Evolutionary conservation across 2,888 invertebrate species (phyloP), one percentile per base, ranked within the genome.

Genomic region (Perizoma flavofasciatum): DNA sequence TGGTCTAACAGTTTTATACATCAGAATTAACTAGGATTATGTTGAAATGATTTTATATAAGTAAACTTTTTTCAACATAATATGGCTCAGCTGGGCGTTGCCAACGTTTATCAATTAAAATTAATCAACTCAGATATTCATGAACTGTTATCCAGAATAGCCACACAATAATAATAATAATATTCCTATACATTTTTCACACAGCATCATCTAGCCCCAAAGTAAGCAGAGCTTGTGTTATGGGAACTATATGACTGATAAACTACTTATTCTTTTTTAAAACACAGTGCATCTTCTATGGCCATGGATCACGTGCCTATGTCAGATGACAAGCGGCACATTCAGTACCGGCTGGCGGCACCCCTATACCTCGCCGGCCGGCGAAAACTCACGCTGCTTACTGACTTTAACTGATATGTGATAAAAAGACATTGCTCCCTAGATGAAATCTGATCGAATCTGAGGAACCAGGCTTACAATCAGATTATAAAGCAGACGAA

Each of bases 261-360:
- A 2, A 22, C 22, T 22, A 22, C 22, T 22, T 22, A 22, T 22
- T 22, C 3, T 22, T 22, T 22, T 22, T 22, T n/a, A n/a, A 45
- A 6, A 53, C 45, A 41, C 11, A 56, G 58, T 10, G 41, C 39
- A 55, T 48, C 39, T 50, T 57, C 61, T 56, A 52, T 46, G 43
- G 59, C 65, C 56, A 72, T 66, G 61, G 63, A 72, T 73, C 82
- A 82, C 81, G 79, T 83, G 80, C 73, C 73, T 65, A 70, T 71
- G 77, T 76, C 77, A 79, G 66, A 70, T 68, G 51, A 47, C 64
- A 46, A 51, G 39, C 59, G n/a, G 67, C 22, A 22, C 22, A 22
- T 22, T 66, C 63, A 66, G 67, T 59, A 69, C 77, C 79, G 74
- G 74, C 78, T 76, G 79, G 75, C 68, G 66, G 64, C 68, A 33